A percentile compares a stretch with the other conserved stretches of the same genome.
Conservation (phyloP, 2,888 invertebrate genomes). For the Melanargia galathea region DNA sequence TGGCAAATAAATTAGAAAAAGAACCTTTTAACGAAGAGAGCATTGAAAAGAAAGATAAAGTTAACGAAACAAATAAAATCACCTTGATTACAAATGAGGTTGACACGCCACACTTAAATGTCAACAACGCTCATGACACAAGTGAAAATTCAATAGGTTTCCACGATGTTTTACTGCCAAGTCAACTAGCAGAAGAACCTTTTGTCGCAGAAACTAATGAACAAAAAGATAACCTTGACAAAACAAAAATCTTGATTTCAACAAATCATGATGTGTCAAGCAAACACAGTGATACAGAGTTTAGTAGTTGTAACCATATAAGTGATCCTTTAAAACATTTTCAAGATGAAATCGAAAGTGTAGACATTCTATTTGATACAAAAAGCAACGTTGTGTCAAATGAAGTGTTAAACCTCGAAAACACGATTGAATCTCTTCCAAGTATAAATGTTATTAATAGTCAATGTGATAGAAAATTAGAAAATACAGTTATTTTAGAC, state of each 20-base stretch:
- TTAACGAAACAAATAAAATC: neutral
- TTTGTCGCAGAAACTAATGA: neutral
- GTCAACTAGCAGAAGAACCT: conserved; percentile 1
- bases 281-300: neutral
- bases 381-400: neutral
- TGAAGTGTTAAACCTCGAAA: conserved; percentile 19
- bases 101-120: neutral
- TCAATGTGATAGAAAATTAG: conserved; percentile 27
- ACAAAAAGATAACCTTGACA: neutral
- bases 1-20: neutral
- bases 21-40: neutral
- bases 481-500: conserved; percentile 26
- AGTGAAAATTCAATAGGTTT: neutral
- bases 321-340: neutral
- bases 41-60: neutral
- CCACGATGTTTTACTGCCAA: conserved; percentile 1
- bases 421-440: conserved; percentile 24
- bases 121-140: neutral
- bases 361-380: neutral
- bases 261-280: conserved; percentile 1
- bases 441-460: conserved; percentile 25
- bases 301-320: neutral
- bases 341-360: conserved; percentile 2
- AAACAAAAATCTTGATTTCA: neutral
- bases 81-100: neutral